These are phyloP conservation scores for Drosophila percnosoma DNA, from an alignment of 2,888 invertebrate genomes.

Conservation along the genomic window DNA sequence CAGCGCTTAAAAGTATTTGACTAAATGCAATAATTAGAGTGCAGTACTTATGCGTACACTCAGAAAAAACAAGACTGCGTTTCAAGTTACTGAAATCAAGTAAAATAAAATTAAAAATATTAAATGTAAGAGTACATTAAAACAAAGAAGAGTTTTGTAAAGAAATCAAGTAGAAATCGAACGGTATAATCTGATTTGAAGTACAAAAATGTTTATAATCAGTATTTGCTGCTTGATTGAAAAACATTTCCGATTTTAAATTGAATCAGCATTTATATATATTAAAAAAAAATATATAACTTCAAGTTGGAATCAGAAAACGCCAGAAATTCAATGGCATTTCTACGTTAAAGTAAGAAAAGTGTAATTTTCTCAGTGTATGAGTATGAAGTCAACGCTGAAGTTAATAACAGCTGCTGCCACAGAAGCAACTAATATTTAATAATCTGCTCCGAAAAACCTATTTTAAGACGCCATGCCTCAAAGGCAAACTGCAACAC, in stretches of 20 bases:
- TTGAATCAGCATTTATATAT: conserved; percentile 2
- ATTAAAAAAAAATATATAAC: background rate
- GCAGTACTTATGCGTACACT: background rate
- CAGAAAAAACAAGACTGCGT: background rate
- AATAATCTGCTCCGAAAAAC: conserved; percentile 56
- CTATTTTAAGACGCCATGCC: conserved; percentile 57
- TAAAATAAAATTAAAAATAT: too few species aligned
- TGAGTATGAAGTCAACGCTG: conserved; percentile 44
- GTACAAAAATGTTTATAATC: background rate
- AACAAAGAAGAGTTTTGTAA: too few species aligned
- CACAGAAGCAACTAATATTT: conserved; percentile 74
- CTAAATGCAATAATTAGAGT: conserved; percentile 33
- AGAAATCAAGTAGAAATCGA: background rate
- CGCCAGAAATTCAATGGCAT: background rate
- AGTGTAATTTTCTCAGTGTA: background rate
- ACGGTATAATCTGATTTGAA: too few species aligned
- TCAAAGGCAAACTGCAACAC: conserved; percentile 47
- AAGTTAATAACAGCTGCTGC: conserved; percentile 64
- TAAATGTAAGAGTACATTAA: too few species aligned
- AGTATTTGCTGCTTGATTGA: background rate
- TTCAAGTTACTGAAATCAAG: background rate
- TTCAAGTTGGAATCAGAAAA: background rate
- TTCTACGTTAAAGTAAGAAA: too few species aligned
- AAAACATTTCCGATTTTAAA: background rate
- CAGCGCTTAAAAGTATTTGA: background rate